Base-by-base conservation (phyloP, 2,113 vertebrate genomes). In the Sorex araneus region DNA sequence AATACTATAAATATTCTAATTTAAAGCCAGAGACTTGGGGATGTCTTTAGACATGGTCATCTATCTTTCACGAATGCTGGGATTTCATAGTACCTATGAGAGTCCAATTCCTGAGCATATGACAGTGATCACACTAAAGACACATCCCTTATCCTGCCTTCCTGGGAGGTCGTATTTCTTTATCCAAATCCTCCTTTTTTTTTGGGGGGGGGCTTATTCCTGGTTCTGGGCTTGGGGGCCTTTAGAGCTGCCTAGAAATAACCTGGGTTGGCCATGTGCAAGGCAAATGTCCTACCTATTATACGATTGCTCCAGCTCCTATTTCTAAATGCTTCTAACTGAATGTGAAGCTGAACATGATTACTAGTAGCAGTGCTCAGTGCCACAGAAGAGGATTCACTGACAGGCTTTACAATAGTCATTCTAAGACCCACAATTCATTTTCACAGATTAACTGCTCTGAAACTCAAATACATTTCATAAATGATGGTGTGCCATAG, bases 381-480 rank as follows among this genome's bases (percentile, higher is more conserved):
- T 74, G 84, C 40, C 8, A 30, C 3, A 28, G 67, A 91, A 82
- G 74, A 91, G 64, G 32, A 45, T 28, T 77, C n/a, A 0, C 28
- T 66, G 34, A 60, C 73, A 12, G 36, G 32, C 66, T 73, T 88
- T 79, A 75, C 6, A 92, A 70, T 30, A 23, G 86, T 21, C 89
- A 27, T 85, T 84, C 16, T 34, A 73, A 89, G 60, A 83, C 7
- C 3, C 34, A 69, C 18, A 50, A n/a, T 92, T 90, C 82, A 87
- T 60, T 80, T 69, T 7, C 27, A 82, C 18, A 90, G n/a, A 60
- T 73, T 78, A 71, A 78, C 11, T 75, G 47, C 36, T 94, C 34
- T 91, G 74, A 89, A 94, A 94, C 28, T 64, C 40, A 30, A 30
- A 71, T 9, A 75, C 60, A 28, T 84, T 96, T 87, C 79, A 82